Evolutionary conservation across 1,140 invertebrate genomes (phyloP).

Genomic region (Drosophila nikananu): DNA sequence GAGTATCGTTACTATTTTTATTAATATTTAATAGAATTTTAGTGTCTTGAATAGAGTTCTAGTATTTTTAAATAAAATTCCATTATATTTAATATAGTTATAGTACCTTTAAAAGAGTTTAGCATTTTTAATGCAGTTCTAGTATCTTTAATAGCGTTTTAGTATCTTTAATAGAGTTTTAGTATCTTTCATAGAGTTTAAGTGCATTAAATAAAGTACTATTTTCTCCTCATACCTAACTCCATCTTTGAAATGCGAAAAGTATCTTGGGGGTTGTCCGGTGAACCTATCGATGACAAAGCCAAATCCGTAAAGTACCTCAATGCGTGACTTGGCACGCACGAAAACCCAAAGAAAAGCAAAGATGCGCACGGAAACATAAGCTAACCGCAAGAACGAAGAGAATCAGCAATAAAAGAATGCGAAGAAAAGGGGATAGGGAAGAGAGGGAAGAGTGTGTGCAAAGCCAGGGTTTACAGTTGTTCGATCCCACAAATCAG

Average conservation of each 20-base stretch:
- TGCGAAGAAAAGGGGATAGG: background rate
- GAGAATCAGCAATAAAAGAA: background rate
- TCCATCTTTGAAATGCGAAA: background rate
- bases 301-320: conserved; percentile 48
- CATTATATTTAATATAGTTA: no score
- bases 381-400: conserved; percentile 48
- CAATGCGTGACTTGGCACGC: conserved; percentile 47
- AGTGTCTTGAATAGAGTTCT: no score
- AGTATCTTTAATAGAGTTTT: no score
- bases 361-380: conserved; percentile 27
- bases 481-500: conserved; percentile 68
- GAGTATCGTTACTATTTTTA: no score
- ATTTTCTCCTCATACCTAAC: background rate
- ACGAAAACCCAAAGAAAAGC: conserved; percentile 21
- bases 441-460: conserved; percentile 24
- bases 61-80: no score
- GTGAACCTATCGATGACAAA: conserved; percentile 37
- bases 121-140: no score
- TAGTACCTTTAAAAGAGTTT: no score
- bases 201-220: background rate
- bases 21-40: no score
- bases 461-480: conserved; percentile 70
- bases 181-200: no score
- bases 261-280: conserved; percentile 15
- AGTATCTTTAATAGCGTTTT: no score